Evolutionary conservation across 2,888 invertebrate genomes (phyloP).

Genomic region (Erebia ligea): DNA sequence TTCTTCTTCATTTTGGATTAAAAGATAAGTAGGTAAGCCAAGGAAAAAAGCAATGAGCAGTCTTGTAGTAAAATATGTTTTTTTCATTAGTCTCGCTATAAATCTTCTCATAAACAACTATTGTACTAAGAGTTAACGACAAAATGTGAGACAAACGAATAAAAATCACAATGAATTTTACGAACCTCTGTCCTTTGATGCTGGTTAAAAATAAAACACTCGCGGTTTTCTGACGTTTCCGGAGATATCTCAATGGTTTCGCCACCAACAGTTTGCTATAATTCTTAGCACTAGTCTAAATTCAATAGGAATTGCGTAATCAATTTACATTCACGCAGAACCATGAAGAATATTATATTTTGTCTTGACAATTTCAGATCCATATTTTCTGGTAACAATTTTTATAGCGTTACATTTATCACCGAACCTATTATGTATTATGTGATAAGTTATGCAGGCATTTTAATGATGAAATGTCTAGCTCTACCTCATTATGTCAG

Average conservation of each 20-base stretch:
- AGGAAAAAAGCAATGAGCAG: too few relatives aligned
- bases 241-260: constrained; percentile 24
- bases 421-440: too few relatives aligned
- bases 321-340: constrained; percentile 20
- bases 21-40: too few relatives aligned
- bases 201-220: constrained; percentile 53
- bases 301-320: constrained; percentile 31
- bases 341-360: not conserved
- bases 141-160: constrained; percentile 40
- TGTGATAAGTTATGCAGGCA: too few relatives aligned
- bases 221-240: constrained; percentile 34
- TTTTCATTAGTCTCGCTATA: not conserved
- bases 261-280: constrained; percentile 37
- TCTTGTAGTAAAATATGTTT: not conserved
- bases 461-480: too few relatives aligned
- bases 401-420: too few relatives aligned
- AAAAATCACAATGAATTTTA: constrained; percentile 48
- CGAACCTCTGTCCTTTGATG: constrained; percentile 46
- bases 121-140: constrained; percentile 16
- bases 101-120: constrained; percentile 8
- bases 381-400: not conserved
- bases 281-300: constrained; percentile 42
- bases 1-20: too few relatives aligned
- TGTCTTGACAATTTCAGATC: not conserved
- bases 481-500: too few relatives aligned